Percentiles rank a stretch among this genome's conserved stretches.
These are phyloP conservation scores for Psylliodes chrysocephalus DNA, from an alignment of 2,888 invertebrate species.

Conservation along the genomic window DNA sequence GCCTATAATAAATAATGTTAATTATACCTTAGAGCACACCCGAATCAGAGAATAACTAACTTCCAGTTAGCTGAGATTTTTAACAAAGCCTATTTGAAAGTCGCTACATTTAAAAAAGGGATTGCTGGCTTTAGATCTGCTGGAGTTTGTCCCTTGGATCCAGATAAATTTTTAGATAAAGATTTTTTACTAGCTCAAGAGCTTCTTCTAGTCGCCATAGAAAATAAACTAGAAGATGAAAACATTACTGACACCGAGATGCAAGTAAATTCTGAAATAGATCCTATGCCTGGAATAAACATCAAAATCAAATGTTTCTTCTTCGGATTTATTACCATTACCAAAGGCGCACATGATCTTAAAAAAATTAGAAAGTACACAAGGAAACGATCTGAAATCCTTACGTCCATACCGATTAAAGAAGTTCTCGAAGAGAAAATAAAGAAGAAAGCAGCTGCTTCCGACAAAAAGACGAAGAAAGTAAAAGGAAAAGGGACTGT, in stretches of 20 bases:
- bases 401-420: neutral
- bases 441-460: constrained; percentile 4
- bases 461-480: constrained; percentile 5
- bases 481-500: neutral
- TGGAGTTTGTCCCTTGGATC: constrained; percentile 1
- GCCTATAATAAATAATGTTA: constrained; percentile 32
- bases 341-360: constrained; percentile 8
- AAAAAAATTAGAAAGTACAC: constrained; percentile 2
- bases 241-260: constrained; percentile 5
- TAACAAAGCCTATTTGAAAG: constrained; percentile 12
- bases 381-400: constrained; percentile 6
- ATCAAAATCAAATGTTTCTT: constrained; percentile 4
- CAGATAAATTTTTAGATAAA: neutral
- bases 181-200: constrained; percentile 12
- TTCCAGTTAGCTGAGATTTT: constrained; percentile 1
- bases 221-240: constrained; percentile 1
- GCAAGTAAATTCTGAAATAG: constrained; percentile 4
- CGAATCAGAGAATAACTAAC: constrained; percentile 1
- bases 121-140: constrained; percentile 8
- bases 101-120: constrained; percentile 2
- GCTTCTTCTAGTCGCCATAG: constrained; percentile 2
- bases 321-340: neutral
- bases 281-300: constrained; percentile 1
- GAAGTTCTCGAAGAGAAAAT: neutral
- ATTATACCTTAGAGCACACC: constrained; percentile 6